Evolutionary conservation across 2,113 vertebrate species (phyloP).

Genomic region (Paradisaea rubra): DNA sequence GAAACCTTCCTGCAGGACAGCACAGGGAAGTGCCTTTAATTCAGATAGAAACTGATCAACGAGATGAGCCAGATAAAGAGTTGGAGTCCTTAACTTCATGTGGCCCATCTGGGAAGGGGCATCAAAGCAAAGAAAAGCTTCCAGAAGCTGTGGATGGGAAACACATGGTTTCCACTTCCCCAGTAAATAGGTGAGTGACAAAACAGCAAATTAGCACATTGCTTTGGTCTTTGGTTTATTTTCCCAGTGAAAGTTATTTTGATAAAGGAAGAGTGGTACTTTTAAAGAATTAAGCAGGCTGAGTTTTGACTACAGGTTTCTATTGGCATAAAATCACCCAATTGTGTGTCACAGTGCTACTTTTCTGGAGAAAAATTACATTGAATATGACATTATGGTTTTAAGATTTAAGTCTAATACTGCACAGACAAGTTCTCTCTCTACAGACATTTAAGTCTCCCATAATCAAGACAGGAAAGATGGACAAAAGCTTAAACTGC

Average conservation of each 20-base stretch:
- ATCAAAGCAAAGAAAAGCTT: slow-evolving; percentile 40
- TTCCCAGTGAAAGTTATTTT: not conserved
- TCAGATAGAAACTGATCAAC: slow-evolving; percentile 91
- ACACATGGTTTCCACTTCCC: slow-evolving; percentile 1
- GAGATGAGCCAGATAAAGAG: slow-evolving; percentile 68
- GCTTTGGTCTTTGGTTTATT: not conserved
- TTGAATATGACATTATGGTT: not conserved
- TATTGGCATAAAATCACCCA: not conserved
- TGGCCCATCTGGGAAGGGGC: not conserved
- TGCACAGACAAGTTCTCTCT: not conserved
- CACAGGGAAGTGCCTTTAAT: slow-evolving; percentile 91
- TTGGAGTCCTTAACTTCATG: not conserved
- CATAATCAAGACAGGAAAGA: not conserved
- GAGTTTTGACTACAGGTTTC: not conserved
- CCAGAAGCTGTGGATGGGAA: slow-evolving; percentile 45
- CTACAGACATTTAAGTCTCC: not conserved
- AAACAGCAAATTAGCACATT: not conserved
- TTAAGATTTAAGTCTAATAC: not conserved
- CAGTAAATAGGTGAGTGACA: slow-evolving; percentile 70
- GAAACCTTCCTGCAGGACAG: not conserved
- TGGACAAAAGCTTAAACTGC: not conserved
- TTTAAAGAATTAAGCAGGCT: not conserved
- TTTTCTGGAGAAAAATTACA: not conserved
- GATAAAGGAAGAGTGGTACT: not conserved
- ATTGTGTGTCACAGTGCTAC: not conserved